Percentiles rank a stretch among this genome's conserved stretches.
These are phyloP conservation scores for Pelodiscus sinensis DNA, from an alignment of 2,113 vertebrate species.

Conservation along the genomic window DNA sequence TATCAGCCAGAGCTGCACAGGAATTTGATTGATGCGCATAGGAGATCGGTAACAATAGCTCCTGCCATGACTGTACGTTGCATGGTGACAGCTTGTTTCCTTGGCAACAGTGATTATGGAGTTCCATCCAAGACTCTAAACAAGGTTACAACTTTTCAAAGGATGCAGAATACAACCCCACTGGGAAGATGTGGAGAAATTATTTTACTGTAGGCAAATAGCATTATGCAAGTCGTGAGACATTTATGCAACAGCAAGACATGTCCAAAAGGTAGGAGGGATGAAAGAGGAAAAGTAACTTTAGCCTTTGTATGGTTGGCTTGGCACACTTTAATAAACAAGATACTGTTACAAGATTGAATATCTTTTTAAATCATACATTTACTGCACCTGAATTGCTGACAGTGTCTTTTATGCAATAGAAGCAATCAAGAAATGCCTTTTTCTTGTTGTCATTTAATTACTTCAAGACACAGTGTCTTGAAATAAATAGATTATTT, in stretches of 20 bases:
- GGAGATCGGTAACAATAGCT: conserved; percentile 72
- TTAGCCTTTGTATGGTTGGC: conserved; percentile 48
- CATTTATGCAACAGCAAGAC: conserved; percentile 71
- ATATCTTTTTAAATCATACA: conserved; percentile 58
- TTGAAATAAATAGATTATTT: not conserved
- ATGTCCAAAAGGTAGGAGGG: conserved; percentile 92
- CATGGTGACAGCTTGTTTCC: conserved; percentile 76
- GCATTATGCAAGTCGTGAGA: conserved; percentile 58
- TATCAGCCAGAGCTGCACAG: conserved; percentile 13
- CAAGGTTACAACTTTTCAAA: conserved; percentile 26
- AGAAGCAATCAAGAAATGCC: not conserved
- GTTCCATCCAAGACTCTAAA: conserved; percentile 48
- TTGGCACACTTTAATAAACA: conserved; percentile 66
- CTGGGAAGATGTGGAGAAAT: conserved; percentile 55
- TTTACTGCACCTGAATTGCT: not conserved
- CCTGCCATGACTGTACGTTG: conserved; percentile 65
- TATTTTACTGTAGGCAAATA: conserved; percentile 56
- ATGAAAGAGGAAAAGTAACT: conserved; percentile 50
- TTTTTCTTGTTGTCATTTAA: not conserved
- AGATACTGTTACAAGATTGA: conserved; percentile 73
- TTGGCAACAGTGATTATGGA: conserved; percentile 60
- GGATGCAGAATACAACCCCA: not conserved
- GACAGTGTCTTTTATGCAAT: not conserved
- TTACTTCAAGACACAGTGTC: not conserved
- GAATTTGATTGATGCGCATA: conserved; percentile 72